These are phyloP conservation scores for Macrotus californicus DNA, from an alignment of 2,113 vertebrate genomes.

Conservation along the genomic window DNA sequence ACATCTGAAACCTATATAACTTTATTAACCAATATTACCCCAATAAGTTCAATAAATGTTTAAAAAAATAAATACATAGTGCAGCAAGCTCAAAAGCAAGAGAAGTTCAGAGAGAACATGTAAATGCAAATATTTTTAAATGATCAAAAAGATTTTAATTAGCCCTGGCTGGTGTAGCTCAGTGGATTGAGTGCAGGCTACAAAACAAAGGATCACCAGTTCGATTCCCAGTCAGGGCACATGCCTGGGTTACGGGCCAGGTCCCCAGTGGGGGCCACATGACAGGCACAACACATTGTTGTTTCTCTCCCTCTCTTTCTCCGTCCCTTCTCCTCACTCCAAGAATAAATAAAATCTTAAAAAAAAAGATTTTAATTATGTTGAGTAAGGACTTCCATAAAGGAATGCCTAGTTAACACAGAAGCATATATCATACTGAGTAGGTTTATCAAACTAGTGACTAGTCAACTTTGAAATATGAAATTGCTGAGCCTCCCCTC, in stretches of 20 bases:
- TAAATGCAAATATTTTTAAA: background rate
- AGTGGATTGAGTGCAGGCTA: too few species aligned
- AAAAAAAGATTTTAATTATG: background rate
- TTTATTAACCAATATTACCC: background rate
- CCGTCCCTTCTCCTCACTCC: too few species aligned
- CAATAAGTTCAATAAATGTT: background rate
- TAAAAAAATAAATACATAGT: background rate
- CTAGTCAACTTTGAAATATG: constrained; percentile 29
- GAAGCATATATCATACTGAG: background rate
- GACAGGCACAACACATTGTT: too few species aligned
- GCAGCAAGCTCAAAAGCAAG: background rate
- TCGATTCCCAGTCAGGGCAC: too few species aligned
- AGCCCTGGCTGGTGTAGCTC: too few species aligned
- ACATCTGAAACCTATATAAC: background rate
- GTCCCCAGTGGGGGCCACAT: too few species aligned
- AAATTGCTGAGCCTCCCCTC: background rate
- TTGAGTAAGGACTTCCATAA: background rate
- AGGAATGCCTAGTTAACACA: background rate
- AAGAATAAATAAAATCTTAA: too few species aligned
- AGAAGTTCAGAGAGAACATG: background rate
- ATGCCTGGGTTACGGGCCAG: too few species aligned
- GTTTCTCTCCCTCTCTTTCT: too few species aligned
- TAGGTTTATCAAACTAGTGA: background rate
- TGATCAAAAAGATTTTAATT: background rate
- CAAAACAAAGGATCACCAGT: too few species aligned